Base-by-base conservation (phyloP, 2,797 vertebrate species). In the Gouania willdenowi region DNA sequence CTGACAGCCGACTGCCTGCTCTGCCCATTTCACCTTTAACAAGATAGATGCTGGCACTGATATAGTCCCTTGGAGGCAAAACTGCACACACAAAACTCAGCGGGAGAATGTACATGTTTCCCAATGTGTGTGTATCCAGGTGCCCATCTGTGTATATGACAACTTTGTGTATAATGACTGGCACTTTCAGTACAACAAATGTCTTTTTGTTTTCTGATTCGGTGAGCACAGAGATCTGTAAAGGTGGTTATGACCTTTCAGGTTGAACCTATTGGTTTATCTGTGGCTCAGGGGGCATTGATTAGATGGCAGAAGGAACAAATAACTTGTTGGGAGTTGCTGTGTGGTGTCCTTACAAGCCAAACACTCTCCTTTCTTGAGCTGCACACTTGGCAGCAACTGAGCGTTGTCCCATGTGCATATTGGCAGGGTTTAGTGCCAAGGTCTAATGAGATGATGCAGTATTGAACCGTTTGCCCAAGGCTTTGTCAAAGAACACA, bases 231-330 rank as follows among this genome's bases (percentile, higher is more conserved):
- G 33, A 52, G 31, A 60, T 60, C 43, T 63, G 15, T 66, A 69
- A 73, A 48, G 41, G 54, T 50, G 64, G 42, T 37, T 22, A 15
- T 79, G 76, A 84, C 78, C 80, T 86, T 78, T 84, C 13, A 25
- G 63, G 42, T 47, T 53, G 24, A 60, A 29, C 41, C 35, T 36
- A 21, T 57, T 66, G 58, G 53, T 82, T 82, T 71, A 75, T 82
- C 67, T 71, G 30, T 50, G 58, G 71, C 75, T 80, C 62, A 43
- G 60, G 63, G 52, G 35, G 20, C 57, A 85, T 88, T 81, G 81
- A 87, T 83, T 82, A 75, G 58, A 52, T 81, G 73, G 72, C 67
- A 73, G 70, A 79, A 66, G 54, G 71, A 82, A 87, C 71, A 88
- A 88, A 87, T 80, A 41, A 72, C 80, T 80, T 68, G 48, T 38